phyloP scores from a whole-genome alignment of 2,888 invertebrate genomes.

The Apamea monoglypha region DNA sequence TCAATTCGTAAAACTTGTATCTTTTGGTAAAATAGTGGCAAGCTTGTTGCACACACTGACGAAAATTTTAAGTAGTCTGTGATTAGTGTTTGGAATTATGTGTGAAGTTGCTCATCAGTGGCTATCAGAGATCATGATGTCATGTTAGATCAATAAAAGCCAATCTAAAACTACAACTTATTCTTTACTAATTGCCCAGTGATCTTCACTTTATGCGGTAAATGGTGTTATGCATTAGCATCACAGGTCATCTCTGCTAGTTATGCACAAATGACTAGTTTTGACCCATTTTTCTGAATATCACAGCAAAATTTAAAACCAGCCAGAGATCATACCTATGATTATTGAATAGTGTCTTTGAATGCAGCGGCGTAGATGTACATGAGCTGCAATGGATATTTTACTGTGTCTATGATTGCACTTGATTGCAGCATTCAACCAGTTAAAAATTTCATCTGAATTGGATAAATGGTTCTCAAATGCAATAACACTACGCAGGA shows the following conservation, averaged over 20 bases:
- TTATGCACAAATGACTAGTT: neutral
- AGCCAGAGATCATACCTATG: neutral
- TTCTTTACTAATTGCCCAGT: neutral
- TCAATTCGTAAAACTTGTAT: neutral
- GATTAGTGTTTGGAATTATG: neutral
- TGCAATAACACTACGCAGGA: neutral
- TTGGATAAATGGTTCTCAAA: conserved; percentile 31
- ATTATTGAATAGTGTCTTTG: neutral
- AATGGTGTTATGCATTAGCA: neutral
- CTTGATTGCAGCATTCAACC: conserved; percentile 29
- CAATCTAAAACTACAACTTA: neutral
- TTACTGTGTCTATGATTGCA: conserved; percentile 23
- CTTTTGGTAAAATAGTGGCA: neutral
- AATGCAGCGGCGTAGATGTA: neutral
- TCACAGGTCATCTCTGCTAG: neutral
- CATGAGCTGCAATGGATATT: conserved; percentile 28
- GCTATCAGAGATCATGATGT: neutral
- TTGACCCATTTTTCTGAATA: neutral
- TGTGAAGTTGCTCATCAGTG: neutral
- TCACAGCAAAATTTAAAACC: neutral
- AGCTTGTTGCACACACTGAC: neutral
- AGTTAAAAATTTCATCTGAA: conserved; percentile 17
- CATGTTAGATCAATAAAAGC: neutral
- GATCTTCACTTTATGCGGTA: neutral
- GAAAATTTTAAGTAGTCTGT: neutral